Evolutionary conservation across 2,797 vertebrate species (phyloP).

Genomic region (Halcyon chelicuti): DNA sequence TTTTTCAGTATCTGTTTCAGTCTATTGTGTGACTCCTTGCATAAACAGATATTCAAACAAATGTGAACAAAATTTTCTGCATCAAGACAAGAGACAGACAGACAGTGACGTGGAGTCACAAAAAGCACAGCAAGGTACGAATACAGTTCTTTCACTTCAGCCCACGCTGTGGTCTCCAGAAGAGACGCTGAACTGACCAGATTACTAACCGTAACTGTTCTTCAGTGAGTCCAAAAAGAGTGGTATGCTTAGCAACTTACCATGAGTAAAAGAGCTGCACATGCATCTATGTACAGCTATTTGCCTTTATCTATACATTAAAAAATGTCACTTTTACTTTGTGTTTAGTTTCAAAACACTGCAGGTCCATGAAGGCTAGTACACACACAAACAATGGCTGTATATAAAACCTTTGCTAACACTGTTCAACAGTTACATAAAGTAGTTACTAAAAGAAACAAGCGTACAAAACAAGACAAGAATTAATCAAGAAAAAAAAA

Average conservation of each 20-base stretch:
- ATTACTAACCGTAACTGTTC: background rate
- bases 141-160: background rate
- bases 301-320: background rate
- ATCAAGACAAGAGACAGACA: background rate
- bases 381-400: background rate
- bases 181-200: background rate
- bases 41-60: background rate
- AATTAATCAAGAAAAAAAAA: background rate
- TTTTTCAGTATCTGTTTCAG: background rate
- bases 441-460: background rate
- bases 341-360: background rate
- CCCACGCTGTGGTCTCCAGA: background rate
- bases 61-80: background rate
- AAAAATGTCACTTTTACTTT: background rate
- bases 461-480: background rate
- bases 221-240: background rate
- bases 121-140: background rate
- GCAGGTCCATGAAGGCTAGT: background rate
- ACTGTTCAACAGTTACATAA: background rate
- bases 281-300: background rate
- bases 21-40: background rate
- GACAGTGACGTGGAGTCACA: background rate
- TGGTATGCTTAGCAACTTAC: background rate
- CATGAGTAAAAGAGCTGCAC: background rate
- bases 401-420: background rate